These are phyloP conservation scores for Pilophorus perplexus DNA, from an alignment of 2,888 invertebrate genomes.

Conservation along the genomic window DNA sequence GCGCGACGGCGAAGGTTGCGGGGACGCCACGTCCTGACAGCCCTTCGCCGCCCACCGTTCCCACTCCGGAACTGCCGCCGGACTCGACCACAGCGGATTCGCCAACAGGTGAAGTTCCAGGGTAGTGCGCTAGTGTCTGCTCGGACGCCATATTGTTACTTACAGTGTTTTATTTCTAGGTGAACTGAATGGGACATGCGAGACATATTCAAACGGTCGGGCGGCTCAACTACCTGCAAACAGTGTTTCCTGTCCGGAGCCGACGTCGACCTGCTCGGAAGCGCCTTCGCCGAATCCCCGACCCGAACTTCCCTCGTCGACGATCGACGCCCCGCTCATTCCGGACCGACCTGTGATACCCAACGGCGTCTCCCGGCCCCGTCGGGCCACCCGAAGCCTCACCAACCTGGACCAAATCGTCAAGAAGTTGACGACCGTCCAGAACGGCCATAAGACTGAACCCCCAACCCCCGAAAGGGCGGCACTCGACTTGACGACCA, in stretches of 20 bases:
- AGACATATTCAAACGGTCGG: not conserved
- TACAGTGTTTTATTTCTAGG: no score
- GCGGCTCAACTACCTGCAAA: not conserved
- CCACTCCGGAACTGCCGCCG: constrained; percentile 28
- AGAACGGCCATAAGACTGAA: constrained; percentile 29
- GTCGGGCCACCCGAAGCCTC: not conserved
- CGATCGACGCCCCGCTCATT: constrained; percentile 18
- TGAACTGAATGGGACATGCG: constrained; percentile 3
- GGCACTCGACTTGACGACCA: constrained; percentile 20
- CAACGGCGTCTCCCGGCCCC: constrained; percentile 5
- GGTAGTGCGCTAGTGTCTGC: no score
- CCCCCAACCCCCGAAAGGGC: not conserved
- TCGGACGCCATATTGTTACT: no score
- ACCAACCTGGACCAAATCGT: constrained; percentile 29
- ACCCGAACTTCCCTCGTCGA: constrained; percentile 21
- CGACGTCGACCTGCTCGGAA: not conserved
- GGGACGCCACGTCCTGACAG: no score
- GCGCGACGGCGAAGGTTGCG: no score
- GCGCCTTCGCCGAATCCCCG: not conserved
- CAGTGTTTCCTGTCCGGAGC: not conserved
- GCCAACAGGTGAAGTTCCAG: constrained; percentile 18
- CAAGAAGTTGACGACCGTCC: constrained; percentile 15
- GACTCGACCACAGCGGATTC: constrained; percentile 38
- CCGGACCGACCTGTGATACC: constrained; percentile 31
- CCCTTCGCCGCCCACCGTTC: constrained; percentile 20